Percentiles rank a stretch among this genome's conserved stretches.
Conservation (phyloP, 2,797 vertebrate species). For the Darevskia mixta region DNA sequence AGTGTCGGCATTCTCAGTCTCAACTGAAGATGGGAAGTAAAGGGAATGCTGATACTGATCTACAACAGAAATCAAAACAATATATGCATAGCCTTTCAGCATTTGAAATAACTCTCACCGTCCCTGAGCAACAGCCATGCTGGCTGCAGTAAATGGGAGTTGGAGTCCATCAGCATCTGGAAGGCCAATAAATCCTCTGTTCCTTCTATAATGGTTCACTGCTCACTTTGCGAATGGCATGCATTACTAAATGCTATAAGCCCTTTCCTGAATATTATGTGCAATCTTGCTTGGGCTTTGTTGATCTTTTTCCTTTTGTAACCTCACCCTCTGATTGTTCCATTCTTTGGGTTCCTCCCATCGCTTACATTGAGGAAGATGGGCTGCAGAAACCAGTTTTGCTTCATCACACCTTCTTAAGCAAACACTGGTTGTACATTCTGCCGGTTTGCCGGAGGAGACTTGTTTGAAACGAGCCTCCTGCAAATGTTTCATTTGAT, state of each 20-base stretch:
- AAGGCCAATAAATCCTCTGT: neutral
- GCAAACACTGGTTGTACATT: neutral
- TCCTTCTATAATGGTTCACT: neutral
- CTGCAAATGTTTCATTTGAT: neutral
- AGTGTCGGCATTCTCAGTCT: too few species aligned
- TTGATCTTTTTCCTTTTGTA: neutral
- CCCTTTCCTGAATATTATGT: neutral
- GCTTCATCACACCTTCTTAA: neutral
- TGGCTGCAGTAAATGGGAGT: too few species aligned
- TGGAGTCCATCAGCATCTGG: too few species aligned
- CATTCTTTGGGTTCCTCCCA: neutral
- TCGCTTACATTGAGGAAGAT: neutral
- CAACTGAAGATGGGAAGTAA: too few species aligned
- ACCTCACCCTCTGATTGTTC: neutral
- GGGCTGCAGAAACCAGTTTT: neutral
- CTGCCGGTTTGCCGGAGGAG: constrained; percentile 42
- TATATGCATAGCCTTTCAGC: too few species aligned
- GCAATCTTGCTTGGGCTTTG: neutral
- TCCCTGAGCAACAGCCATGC: too few species aligned
- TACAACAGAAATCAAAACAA: too few species aligned
- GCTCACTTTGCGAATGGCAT: neutral
- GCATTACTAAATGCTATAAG: neutral
- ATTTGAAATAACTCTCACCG: too few species aligned
- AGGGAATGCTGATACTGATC: too few species aligned
- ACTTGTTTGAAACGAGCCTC: constrained; percentile 46